Percentiles rank a stretch among this genome's conserved stretches.
Evolutionary conservation across 2,888 invertebrate genomes (phyloP).

Genomic region (Spisula solida): DNA sequence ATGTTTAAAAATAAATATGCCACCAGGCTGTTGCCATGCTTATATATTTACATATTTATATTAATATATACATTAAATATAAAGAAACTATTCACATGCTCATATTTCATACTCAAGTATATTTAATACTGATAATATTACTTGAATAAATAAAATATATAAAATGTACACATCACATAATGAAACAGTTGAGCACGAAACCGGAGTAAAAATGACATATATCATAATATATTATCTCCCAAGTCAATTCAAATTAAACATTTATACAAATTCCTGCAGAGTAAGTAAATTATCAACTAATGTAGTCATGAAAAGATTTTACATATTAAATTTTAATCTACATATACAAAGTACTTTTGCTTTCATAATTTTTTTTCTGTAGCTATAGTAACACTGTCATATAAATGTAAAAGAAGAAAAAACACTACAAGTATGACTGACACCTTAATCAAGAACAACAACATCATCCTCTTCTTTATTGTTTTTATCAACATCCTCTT

Average conservation of each 20-base stretch:
- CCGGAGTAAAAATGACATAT: no score
- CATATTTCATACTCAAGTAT: background rate
- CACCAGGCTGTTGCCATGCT: background rate
- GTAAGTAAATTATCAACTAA: background rate
- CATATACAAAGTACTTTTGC: background rate
- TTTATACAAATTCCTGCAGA: background rate
- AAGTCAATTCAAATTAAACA: background rate
- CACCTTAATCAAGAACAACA: background rate
- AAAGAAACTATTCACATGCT: background rate
- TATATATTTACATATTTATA: slow-evolving; percentile 19
- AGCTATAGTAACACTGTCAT: background rate
- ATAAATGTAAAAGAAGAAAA: background rate
- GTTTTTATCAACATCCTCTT: background rate
- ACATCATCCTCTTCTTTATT: background rate
- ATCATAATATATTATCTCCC: background rate
- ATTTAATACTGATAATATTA: slow-evolving; percentile 6
- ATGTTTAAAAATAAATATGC: slow-evolving; percentile 18
- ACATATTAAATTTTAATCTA: background rate
- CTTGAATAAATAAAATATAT: background rate
- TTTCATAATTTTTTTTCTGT: background rate
- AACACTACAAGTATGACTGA: no score
- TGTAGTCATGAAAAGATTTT: background rate
- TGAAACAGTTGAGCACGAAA: background rate
- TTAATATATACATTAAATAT: slow-evolving; percentile 17
- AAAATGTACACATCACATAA: background rate